Conservation (phyloP, 2,888 invertebrate species). For the Aethes cnicana region DNA sequence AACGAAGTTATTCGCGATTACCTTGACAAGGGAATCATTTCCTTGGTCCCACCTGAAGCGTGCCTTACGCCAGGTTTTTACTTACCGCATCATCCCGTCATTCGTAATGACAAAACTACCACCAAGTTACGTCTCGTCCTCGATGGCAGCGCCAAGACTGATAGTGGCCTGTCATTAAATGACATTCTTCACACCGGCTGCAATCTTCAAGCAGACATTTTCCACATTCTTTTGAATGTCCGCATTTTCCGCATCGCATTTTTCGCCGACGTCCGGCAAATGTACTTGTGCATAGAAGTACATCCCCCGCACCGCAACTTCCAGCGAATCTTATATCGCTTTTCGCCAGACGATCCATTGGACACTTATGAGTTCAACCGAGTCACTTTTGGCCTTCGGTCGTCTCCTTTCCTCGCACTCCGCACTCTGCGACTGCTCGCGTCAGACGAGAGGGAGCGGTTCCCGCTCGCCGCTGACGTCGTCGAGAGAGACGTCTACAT, state of each 20-base stretch:
- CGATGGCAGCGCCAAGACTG: no score
- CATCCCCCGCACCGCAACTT: slow-evolving; percentile 28
- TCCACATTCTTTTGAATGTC: slow-evolving; percentile 35
- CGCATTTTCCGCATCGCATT: slow-evolving; percentile 32
- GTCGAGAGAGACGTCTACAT: slow-evolving; percentile 19
- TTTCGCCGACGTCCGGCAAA: slow-evolving; percentile 35
- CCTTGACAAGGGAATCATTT: no score
- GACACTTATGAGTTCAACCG: slow-evolving; percentile 30
- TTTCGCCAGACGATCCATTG: slow-evolving; percentile 21
- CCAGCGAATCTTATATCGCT: slow-evolving; percentile 33
- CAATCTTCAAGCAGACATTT: slow-evolving; percentile 34
- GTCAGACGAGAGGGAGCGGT: slow-evolving; percentile 15
- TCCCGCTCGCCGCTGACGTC: slow-evolving; percentile 14
- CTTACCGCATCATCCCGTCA: no score
- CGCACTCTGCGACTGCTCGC: slow-evolving; percentile 31
- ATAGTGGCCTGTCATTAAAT: no score
- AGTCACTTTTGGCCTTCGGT: slow-evolving; percentile 33
- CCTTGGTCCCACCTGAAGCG: no score
- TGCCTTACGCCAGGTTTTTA: no score
- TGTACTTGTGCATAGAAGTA: slow-evolving; percentile 33
- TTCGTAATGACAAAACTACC: no score
- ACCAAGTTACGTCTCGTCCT: no score
- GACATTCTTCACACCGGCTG: no score
- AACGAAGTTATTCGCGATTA: no score
- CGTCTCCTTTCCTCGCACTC: slow-evolving; percentile 29